Conservation (phyloP, 2,888 invertebrate genomes). For the Aelia acuminata region DNA sequence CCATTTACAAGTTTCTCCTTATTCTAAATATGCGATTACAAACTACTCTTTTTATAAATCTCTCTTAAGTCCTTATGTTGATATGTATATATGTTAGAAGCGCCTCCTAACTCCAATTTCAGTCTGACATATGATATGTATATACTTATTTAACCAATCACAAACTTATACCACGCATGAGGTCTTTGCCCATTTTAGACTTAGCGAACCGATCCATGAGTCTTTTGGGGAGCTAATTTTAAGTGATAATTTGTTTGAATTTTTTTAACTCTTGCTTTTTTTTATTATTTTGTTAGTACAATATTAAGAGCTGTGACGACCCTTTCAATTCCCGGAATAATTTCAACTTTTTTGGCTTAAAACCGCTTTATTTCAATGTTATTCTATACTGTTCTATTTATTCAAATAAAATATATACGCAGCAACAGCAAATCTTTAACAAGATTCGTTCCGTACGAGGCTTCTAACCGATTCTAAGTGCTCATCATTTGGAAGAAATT, state of each 20-base stretch:
- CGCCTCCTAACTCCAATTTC: constrained; percentile 63
- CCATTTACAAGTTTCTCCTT: constrained; percentile 64
- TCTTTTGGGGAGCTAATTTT: not conserved
- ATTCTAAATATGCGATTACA: constrained; percentile 63
- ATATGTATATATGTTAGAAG: constrained; percentile 59
- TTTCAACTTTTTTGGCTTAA: not conserved
- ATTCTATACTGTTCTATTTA: not conserved
- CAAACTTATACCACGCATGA: constrained; percentile 39
- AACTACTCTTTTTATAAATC: constrained; percentile 60
- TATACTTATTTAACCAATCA: constrained; percentile 62
- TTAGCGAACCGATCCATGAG: not conserved
- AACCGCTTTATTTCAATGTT: not conserved
- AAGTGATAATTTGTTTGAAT: not conserved
- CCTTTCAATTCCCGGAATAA: not conserved
- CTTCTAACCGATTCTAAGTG: constrained; percentile 11
- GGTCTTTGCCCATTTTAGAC: not conserved
- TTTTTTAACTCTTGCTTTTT: no score
- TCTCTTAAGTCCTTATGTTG: constrained; percentile 48
- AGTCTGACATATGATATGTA: constrained; percentile 65
- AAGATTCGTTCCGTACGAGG: not conserved
- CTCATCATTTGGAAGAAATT: not conserved
- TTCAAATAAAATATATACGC: not conserved
- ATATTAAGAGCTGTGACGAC: no score
- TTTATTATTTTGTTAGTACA: no score
- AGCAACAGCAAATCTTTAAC: not conserved